Percentiles rank a stretch among this genome's conserved stretches.
Evolutionary conservation across 2,888 invertebrate genomes (phyloP).

Genomic region (Dolomedes plantarius): DNA sequence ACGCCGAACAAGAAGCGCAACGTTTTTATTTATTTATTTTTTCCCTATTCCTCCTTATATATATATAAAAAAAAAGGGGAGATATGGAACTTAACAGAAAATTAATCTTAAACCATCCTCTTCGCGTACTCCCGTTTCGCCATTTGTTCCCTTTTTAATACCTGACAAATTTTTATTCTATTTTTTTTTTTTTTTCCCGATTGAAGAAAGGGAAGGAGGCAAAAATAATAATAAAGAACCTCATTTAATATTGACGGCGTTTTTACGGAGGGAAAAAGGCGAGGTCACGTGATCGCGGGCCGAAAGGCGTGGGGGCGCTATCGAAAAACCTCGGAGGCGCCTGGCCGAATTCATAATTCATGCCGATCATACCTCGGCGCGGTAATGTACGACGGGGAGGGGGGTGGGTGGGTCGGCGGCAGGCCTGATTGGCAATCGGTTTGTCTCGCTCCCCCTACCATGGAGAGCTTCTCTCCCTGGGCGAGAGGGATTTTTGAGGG

Average conservation of each 20-base stretch:
- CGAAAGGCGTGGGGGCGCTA: background rate
- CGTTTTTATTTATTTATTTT: too few species aligned
- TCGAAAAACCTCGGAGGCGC: slow-evolving; percentile 62
- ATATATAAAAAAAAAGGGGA: too few species aligned
- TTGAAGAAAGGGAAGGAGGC: too few species aligned
- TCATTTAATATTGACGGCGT: background rate
- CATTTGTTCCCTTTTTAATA: background rate
- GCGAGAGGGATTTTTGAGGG: too few species aligned
- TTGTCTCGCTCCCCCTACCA: background rate
- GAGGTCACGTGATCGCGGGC: background rate
- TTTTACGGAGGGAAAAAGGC: background rate
- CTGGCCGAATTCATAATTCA: slow-evolving; percentile 56
- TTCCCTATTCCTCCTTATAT: too few species aligned
- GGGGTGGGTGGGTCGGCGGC: background rate
- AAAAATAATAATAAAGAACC: too few species aligned
- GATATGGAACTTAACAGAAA: too few species aligned
- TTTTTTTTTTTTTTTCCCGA: background rate
- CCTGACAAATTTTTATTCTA: background rate
- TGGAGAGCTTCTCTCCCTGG: too few species aligned
- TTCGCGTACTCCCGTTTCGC: too few species aligned
- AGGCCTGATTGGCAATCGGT: slow-evolving; percentile 54
- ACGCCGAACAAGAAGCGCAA: too few species aligned
- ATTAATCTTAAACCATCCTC: too few species aligned
- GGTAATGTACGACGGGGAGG: slow-evolving; percentile 26
- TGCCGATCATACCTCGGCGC: too few species aligned